Percentiles rank a stretch among this genome's conserved stretches.
phyloP scores from a whole-genome alignment of 2,797 vertebrate genomes.

The Allobates femoralis region DNA sequence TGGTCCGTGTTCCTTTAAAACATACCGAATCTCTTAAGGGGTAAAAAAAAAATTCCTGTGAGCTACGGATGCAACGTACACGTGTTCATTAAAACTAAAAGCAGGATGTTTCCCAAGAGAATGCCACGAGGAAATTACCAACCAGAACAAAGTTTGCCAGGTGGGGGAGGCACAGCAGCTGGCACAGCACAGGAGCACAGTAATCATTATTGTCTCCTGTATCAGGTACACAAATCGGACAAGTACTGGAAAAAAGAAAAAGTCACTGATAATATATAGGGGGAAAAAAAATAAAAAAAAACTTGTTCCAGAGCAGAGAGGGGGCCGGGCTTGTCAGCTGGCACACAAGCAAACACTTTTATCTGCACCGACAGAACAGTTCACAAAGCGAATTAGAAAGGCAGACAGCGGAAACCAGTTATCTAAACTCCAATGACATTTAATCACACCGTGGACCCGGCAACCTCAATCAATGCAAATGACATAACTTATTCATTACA shows the following conservation, averaged over 20 bases:
- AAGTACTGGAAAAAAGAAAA: neutral
- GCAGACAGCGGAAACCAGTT: conserved; percentile 47
- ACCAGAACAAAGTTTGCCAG: neutral
- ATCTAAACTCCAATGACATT: conserved; percentile 51
- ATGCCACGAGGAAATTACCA: neutral
- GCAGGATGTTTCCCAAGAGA: neutral
- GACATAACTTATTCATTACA: conserved; percentile 58
- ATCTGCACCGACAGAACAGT: conserved; percentile 51
- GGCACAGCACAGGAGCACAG: conserved; percentile 12
- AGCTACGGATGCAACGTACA: neutral
- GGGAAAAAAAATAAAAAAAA: neutral
- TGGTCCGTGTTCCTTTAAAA: no score
- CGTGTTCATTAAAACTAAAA: neutral
- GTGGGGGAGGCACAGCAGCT: neutral
- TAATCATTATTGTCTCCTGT: neutral
- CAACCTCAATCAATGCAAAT: conserved; percentile 63
- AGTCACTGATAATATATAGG: neutral
- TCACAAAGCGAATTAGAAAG: conserved; percentile 52
- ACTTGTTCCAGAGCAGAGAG: conserved; percentile 8
- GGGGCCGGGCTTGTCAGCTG: conserved; percentile 37
- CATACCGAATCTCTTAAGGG: neutral
- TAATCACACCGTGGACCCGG: conserved; percentile 50
- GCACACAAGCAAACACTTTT: conserved; percentile 51
- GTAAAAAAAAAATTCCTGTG: neutral
- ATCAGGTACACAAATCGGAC: neutral